Base-by-base conservation (phyloP, 2,113 vertebrate species). In the Urocolius indicus region DNA sequence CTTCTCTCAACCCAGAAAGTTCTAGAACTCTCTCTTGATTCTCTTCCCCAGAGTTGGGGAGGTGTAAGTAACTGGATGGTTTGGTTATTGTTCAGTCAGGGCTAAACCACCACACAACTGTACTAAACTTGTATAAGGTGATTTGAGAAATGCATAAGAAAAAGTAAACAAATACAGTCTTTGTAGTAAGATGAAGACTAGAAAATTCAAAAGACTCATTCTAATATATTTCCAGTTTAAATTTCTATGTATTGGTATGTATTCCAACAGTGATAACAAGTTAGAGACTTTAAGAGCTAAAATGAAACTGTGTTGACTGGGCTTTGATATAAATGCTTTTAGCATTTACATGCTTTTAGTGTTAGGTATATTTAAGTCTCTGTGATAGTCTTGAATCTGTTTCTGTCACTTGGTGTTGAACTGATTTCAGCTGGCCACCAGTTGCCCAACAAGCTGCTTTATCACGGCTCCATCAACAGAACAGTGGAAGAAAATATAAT, bases 401-500 rank as follows among this genome's bases (percentile, higher is more conserved):
- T 55, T 54, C 27, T 66, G 20, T 67, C 26, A 19, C 22, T 34
- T 55, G n/a, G 9, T 46, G 18, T 2, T 68, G 72, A 23, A 5
- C 36, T 57, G 32, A 36, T 30, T 20, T 80, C 27, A 26, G 12
- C 32, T 80, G 20, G 27, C 63, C 11, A 21, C 17, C 21, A n/a
- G 43, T 17, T 27, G 13, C 34, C 29, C 66, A 58, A 7, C 14
- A 41, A 51, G 22, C 14, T 5, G 0, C 21, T 46, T 10, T 15
- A 24, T 43, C 30, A 57, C 18, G n/a, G 29, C 13, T n/a, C 19
- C 69, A 41, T 38, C 63, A 27, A 4, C 14, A 62, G 52, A 13
- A 66, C 27, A 21, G 15, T 2, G 20, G 30, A 6, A 75, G 14
- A 34, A 66, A 55, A 55, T 4, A 1, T 0, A 2, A 8, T 34